A percentile compares a stretch with the other conserved stretches of the same genome.
Evolutionary conservation across 2,113 vertebrate genomes (phyloP).

Genomic region (Dromiciops gliroides): DNA sequence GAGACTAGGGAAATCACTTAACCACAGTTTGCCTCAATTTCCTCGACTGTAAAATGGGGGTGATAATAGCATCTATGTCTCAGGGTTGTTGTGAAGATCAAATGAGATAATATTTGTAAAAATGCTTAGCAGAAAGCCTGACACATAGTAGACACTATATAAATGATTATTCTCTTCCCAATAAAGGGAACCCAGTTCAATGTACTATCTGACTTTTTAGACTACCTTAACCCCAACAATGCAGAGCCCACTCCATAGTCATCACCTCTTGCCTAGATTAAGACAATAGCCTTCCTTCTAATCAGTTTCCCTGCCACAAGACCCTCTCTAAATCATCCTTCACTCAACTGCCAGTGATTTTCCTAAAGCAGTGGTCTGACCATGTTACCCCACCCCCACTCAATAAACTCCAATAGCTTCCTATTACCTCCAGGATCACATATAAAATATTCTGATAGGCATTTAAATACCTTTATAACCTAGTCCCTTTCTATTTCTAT

Average conservation of each 20-base stretch:
- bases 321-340: neutral
- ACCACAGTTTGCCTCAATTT: neutral
- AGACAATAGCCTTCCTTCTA: neutral
- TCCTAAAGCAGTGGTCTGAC: neutral
- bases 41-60: neutral
- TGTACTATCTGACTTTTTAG: neutral
- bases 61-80: neutral
- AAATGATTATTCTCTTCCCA: neutral
- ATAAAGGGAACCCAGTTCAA: neutral
- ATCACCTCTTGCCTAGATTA: neutral
- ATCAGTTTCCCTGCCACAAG: neutral
- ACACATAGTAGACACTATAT: neutral
- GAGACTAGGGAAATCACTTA: neutral
- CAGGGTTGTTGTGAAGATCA: neutral
- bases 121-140: neutral
- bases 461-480: neutral
- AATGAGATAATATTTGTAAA: neutral
- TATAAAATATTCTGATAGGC: neutral
- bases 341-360: neutral
- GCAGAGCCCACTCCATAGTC: neutral
- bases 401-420: neutral
- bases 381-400: neutral
- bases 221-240: neutral
- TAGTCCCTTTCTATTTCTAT: neutral
- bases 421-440: neutral